These are phyloP conservation scores for Siphamia tubifer DNA, from an alignment of 2,113 vertebrate genomes.

Conservation along the genomic window DNA sequence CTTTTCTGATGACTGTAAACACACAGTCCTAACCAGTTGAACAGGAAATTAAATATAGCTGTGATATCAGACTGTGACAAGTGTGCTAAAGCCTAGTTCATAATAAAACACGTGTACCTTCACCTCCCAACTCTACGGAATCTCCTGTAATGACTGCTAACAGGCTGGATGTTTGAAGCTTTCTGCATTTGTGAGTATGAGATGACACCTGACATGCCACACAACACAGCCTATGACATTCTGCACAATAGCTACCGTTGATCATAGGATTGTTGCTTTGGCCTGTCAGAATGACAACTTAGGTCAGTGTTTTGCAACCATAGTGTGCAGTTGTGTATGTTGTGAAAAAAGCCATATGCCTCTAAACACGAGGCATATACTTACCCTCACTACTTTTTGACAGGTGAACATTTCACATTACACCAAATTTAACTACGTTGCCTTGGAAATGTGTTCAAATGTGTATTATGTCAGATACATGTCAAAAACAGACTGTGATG, in stretches of 20 bases:
- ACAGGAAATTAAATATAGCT: too few relatives aligned
- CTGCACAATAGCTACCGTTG: neutral
- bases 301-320: neutral
- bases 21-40: too few relatives aligned
- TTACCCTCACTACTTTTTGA: neutral
- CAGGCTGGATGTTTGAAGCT: neutral
- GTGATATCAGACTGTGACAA: neutral
- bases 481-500: too few relatives aligned
- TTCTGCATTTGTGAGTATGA: neutral
- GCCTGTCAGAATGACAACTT: conserved; percentile 1
- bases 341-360: neutral
- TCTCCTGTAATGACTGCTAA: neutral
- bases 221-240: neutral
- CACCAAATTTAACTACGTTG: too few relatives aligned
- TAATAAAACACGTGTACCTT: neutral
- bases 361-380: neutral
- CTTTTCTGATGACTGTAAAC: too few relatives aligned
- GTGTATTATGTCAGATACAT: too few relatives aligned
- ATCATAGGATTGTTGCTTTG: conserved; percentile 12
- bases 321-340: neutral
- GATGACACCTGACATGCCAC: neutral
- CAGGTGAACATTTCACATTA: neutral
- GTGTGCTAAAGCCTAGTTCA: neutral
- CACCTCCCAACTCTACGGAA: neutral
- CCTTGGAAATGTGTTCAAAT: neutral